Evolutionary conservation across 2,113 vertebrate genomes (phyloP), one percentile per base, ranked within the genome.

Genomic region (Calidris pugnax): DNA sequence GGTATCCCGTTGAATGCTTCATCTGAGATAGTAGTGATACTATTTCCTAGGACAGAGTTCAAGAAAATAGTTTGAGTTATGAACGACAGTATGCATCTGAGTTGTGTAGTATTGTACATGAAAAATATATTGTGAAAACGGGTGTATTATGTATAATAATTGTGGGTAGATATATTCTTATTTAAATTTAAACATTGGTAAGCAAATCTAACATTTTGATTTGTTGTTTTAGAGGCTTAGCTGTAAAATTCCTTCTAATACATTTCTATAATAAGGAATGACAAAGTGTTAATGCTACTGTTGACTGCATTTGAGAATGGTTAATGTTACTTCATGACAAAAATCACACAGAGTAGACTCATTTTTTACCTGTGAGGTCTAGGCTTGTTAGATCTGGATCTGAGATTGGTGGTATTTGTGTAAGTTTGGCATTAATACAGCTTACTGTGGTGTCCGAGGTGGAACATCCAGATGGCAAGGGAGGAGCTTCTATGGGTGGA

Each of bases 1-100:
- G 99, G 99, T 64, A 99, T 97, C 47, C 99, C 99, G 2, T 99
- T 99, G 92, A 99, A 99, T 57, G 99, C 98, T 95, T 97, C 99
- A 39, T 98, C 98, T 33, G 99, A 98, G 97, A 99, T 98, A 79
- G 97, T 83, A 88, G 97, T 98, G 97, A 99, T 99, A 71, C 91
- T 95, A 45, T 99, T 99, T 41, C 98, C 99, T 99, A 97, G 91
- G 68, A 94, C 24, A 95, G 20, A 72, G 86, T 91, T 80, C 53
- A 95, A 90, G 88, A 75, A 59, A 92, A 76, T 78, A 62, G 4
- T 84, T 45, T 72, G 27, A 73, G 9, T 87, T 66, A 20, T 21
- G 35, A 59, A 39, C 45, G 62, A 30, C 8, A 56, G 60, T 28
- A 32, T 75, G 33, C 19, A 20, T 76, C 22, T 57, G 39, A 87